phyloP scores from a whole-genome alignment of 2,888 invertebrate genomes.

The Drosophila meridiana region DNA sequence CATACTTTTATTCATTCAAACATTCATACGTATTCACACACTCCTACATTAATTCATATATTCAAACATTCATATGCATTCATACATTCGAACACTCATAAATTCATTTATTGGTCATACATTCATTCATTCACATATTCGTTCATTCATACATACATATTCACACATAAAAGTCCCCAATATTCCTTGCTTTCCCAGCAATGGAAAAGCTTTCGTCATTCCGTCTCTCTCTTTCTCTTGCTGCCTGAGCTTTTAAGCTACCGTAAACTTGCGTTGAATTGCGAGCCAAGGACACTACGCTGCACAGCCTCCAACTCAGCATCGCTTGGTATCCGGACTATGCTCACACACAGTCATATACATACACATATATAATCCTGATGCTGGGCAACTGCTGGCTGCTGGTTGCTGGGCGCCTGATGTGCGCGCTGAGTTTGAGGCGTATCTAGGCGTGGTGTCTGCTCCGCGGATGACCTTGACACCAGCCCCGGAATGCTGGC shows the following conservation, averaged over 20 bases:
- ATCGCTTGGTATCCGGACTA: slow-evolving; percentile 18
- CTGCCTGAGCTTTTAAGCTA: slow-evolving; percentile 35
- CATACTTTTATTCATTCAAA: background rate
- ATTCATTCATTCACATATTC: background rate
- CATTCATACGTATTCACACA: background rate
- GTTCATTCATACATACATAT: background rate
- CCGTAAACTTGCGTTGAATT: slow-evolving; percentile 44
- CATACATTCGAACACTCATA: background rate
- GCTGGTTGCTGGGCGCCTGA: slow-evolving; percentile 81
- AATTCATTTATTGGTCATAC: background rate
- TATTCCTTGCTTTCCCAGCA: background rate
- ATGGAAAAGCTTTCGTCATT: background rate
- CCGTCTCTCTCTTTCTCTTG: background rate
- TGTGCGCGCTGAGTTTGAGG: slow-evolving; percentile 85
- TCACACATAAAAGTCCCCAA: background rate
- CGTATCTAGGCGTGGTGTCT: slow-evolving; percentile 86
- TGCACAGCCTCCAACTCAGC: slow-evolving; percentile 47
- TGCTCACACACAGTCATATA: background rate
- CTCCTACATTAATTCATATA: background rate
- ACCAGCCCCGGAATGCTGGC: slow-evolving; percentile 44
- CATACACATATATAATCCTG: slow-evolving; percentile 12
- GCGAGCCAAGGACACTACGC: slow-evolving; percentile 24
- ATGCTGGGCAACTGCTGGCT: slow-evolving; percentile 1
- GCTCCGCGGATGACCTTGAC: slow-evolving; percentile 74
- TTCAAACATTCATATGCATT: background rate